Evolutionary conservation across 1,140 invertebrate genomes (phyloP).

Genomic region (Schmidtea mediterranea): DNA sequence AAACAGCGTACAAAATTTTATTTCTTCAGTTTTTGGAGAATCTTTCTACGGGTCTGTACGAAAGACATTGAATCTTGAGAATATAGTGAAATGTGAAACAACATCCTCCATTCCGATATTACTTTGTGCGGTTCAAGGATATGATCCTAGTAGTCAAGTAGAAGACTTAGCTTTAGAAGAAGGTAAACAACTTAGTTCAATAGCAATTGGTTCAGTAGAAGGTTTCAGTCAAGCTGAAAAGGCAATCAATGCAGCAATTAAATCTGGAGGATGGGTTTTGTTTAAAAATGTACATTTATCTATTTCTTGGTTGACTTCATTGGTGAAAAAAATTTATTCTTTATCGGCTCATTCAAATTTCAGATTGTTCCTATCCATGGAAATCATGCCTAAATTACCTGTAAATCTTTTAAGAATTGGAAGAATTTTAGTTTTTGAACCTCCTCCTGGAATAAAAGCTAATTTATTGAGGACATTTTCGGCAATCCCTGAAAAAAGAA

Average conservation of each 20-base stretch:
- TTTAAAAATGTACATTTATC: conserved; percentile 96
- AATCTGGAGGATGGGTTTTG: conserved; percentile 86
- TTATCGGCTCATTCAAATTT: conserved; percentile 69
- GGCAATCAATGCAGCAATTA: conserved; percentile 79
- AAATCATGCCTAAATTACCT: conserved; percentile 56
- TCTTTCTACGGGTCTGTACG: conserved; percentile 32
- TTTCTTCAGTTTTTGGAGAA: conserved; percentile 52
- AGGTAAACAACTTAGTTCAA: conserved; percentile 73
- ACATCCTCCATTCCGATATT: conserved; percentile 66
- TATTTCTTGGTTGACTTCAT: conserved; percentile 86
- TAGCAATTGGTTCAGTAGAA: conserved; percentile 68
- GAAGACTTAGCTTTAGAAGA: conserved; percentile 85
- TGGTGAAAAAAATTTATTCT: conserved; percentile 93
- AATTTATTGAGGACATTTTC: conserved; percentile 81
- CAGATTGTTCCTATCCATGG: conserved; percentile 42
- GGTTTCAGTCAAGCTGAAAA: conserved; percentile 92
- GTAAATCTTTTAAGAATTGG: conserved; percentile 75
- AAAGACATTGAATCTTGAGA: conserved; percentile 1
- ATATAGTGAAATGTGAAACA: conserved; percentile 14
- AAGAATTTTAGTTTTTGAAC: conserved; percentile 87
- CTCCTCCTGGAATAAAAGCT: conserved; percentile 82
- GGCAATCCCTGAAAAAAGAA: conserved; percentile 40
- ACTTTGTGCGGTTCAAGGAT: conserved; percentile 83
- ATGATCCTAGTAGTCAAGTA: conserved; percentile 78
- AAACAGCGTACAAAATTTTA: conserved; percentile 57